These are phyloP conservation scores for Eumaeus atala DNA, from an alignment of 1,140 invertebrate genomes.

Conservation along the genomic window DNA sequence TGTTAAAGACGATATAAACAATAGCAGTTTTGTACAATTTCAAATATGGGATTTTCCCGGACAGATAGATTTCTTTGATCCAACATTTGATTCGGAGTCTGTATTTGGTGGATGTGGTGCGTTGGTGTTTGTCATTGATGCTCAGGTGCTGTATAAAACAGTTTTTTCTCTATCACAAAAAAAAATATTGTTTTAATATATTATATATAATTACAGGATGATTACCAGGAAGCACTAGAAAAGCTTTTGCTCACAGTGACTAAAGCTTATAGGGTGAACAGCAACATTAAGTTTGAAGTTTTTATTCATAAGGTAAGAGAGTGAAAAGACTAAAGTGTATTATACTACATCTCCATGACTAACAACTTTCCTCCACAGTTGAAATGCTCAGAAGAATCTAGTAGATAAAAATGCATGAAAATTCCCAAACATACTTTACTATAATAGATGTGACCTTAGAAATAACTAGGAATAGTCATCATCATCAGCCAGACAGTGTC, in stretches of 20 bases:
- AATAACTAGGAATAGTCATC: too few relatives aligned
- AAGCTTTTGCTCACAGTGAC: slow-evolving; percentile 94
- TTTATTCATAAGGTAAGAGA: slow-evolving; percentile 92
- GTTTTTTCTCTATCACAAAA: not conserved
- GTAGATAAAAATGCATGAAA: too few relatives aligned
- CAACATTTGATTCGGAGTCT: slow-evolving; percentile 95
- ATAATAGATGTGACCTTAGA: too few relatives aligned
- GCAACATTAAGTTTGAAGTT: slow-evolving; percentile 97
- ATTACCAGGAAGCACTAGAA: slow-evolving; percentile 95
- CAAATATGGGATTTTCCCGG: slow-evolving; percentile 99
- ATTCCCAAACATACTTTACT: too few relatives aligned
- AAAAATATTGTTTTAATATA: not conserved
- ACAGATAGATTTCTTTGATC: slow-evolving; percentile 98
- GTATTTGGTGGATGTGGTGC: slow-evolving; percentile 97
- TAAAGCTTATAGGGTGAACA: slow-evolving; percentile 97
- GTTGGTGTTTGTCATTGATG: slow-evolving; percentile 99
- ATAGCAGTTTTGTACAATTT: slow-evolving; percentile 98
- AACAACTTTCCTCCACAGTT: too few relatives aligned
- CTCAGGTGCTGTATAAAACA: slow-evolving; percentile 80
- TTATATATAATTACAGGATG: slow-evolving; percentile 81
- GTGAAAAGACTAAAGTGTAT: too few relatives aligned
- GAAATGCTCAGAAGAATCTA: too few relatives aligned
- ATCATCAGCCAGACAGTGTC: too few relatives aligned
- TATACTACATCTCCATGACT: too few relatives aligned
- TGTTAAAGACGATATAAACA: slow-evolving; percentile 97